Conservation (phyloP, 2,113 vertebrate species). For the Trichechus manatus region DNA sequence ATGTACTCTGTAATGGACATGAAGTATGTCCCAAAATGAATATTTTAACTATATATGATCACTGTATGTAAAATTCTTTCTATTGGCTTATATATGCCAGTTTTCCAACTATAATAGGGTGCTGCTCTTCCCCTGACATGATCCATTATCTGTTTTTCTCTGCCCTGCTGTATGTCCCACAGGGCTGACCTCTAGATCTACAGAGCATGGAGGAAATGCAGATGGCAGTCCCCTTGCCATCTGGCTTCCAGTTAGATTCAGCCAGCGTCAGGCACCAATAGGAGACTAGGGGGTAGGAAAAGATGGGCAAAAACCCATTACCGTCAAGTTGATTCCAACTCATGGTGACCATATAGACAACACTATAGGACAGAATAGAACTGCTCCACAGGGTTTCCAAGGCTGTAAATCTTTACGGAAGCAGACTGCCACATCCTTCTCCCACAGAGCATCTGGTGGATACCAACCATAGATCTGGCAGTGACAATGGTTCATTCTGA, state of each 20-base stretch:
- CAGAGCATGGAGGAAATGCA: not conserved
- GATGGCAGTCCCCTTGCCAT: not conserved
- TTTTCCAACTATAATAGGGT: not conserved
- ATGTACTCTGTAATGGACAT: not conserved
- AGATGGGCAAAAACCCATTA: not conserved
- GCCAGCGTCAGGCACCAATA: not conserved
- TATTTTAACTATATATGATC: not conserved
- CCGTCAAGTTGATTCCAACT: not conserved
- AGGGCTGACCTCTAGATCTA: not conserved
- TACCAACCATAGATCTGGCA: not conserved
- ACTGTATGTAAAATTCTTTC: not conserved
- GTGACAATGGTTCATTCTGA: not conserved
- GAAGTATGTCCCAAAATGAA: not conserved
- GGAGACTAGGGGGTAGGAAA: not conserved
- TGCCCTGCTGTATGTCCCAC: not conserved
- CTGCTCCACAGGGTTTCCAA: not conserved
- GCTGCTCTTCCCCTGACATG: not conserved
- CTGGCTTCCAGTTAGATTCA: constrained; percentile 7
- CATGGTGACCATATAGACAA: not conserved
- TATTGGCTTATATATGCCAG: not conserved
- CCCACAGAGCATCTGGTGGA: not conserved
- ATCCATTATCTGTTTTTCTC: not conserved
- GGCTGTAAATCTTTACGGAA: not conserved
- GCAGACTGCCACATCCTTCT: not conserved
- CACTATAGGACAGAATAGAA: not conserved